Evolutionary conservation across 2,113 vertebrate genomes (phyloP).

Genomic region (Holacanthus passer): DNA sequence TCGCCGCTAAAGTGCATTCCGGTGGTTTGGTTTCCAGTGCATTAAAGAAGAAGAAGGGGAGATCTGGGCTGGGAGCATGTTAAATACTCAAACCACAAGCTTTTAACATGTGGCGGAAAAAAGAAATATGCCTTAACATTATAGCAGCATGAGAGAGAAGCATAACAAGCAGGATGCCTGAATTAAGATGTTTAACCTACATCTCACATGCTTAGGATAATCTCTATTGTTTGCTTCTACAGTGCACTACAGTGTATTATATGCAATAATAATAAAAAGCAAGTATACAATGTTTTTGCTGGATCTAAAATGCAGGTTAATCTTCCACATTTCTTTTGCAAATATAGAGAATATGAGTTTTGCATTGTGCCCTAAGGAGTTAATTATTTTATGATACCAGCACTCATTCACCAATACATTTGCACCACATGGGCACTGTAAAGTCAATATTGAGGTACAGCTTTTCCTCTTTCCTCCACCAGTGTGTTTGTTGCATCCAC

Average conservation of each 20-base stretch:
- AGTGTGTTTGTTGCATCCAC: neutral
- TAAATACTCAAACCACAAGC: conserved; percentile 37
- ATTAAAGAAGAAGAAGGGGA: conserved; percentile 55
- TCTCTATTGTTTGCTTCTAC: conserved; percentile 61
- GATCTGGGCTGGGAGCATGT: conserved; percentile 13
- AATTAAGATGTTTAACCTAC: conserved; percentile 56
- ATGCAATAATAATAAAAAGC: neutral
- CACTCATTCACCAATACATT: neutral
- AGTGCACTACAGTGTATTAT: neutral
- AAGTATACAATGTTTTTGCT: neutral
- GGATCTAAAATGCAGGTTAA: neutral
- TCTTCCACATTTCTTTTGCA: neutral
- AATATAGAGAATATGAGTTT: neutral
- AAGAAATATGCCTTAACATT: conserved; percentile 21
- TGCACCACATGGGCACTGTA: neutral
- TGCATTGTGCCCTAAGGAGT: neutral
- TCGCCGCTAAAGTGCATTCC: conserved; percentile 52
- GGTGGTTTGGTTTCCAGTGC: conserved; percentile 38
- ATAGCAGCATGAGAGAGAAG: neutral
- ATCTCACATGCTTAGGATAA: conserved; percentile 56
- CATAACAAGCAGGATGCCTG: neutral
- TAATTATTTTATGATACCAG: neutral
- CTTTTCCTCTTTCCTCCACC: conserved; percentile 12
- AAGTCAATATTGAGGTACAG: neutral
- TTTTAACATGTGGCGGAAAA: conserved; percentile 7